Conservation (phyloP, 2,113 vertebrate genomes). For the Barbus barbus region DNA sequence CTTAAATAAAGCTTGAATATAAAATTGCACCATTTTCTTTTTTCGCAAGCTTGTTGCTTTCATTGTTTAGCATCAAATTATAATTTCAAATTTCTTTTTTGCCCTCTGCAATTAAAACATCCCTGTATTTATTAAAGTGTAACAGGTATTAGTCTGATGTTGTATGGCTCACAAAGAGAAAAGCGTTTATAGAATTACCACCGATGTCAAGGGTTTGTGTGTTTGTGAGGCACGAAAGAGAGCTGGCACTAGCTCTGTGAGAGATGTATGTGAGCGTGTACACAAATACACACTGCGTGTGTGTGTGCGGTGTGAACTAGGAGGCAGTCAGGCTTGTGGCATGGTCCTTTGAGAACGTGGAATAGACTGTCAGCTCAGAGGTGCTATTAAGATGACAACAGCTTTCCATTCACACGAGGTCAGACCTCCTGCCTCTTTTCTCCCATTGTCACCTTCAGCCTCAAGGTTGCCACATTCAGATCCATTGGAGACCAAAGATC, state of each 20-base stretch:
- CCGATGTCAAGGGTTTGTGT: slow-evolving; percentile 52
- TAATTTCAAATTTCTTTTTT: slow-evolving; percentile 64
- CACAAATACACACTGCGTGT: neutral
- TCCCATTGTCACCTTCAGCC: slow-evolving; percentile 68
- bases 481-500: slow-evolving; percentile 59
- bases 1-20: too few species aligned
- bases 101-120: slow-evolving; percentile 65
- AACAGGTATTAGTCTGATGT: slow-evolving; percentile 60
- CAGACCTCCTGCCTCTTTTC: slow-evolving; percentile 61
- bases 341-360: slow-evolving; percentile 57
- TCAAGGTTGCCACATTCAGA: slow-evolving; percentile 68
- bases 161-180: slow-evolving; percentile 56
- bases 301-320: slow-evolving; percentile 24
- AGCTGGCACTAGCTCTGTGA: slow-evolving; percentile 17
- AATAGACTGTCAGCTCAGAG: slow-evolving; percentile 63
- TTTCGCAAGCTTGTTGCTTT: neutral
- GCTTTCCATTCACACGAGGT: slow-evolving; percentile 68
- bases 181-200: slow-evolving; percentile 61
- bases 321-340: slow-evolving; percentile 43
- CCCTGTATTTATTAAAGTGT: slow-evolving; percentile 61
- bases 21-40: neutral
- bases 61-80: slow-evolving; percentile 58
- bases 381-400: slow-evolving; percentile 68
- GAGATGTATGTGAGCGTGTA: neutral
- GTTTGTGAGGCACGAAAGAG: slow-evolving; percentile 47